Base-by-base conservation (phyloP, 2,888 invertebrate genomes). In the Argyresthia goedartella region DNA sequence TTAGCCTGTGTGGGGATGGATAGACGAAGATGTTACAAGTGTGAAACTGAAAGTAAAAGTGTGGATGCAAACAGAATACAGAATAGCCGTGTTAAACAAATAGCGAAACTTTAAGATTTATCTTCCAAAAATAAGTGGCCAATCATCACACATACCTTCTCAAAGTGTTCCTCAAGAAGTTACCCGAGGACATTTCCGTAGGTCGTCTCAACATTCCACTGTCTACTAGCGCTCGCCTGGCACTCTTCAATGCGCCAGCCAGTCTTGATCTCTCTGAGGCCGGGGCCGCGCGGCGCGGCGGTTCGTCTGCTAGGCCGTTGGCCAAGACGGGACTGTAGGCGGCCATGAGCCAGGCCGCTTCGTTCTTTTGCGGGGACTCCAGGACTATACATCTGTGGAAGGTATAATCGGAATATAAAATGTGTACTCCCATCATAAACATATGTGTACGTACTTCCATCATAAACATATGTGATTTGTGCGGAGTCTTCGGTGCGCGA, bases 261-360 rank as follows among this genome's bases (percentile, higher is more conserved):
- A 97, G 86, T 44, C 97, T 89, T 2, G 95, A 90, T 36, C 97
- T 89, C 76, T 98, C 97, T 59, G 96, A 94, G 60, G 95, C 93
- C 0, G 97, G 96, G 51, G 97, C 93, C 41, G 84, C 82, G 33
- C 85, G 71, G 0, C 85, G 64, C 16, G 82, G 73, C 10, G 82
- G 76, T 66, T 86, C 93, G 66, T 95, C 95, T 0, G 92, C 92
- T 52, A 95, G 89, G 88, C 95, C 95, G 55, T 91, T 92, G 1
- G 95, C 95, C 50, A 97, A 87, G 8, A 91, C 88, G 0, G 97
- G 96, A 64, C 93, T 96, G 74, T 98, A 98, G 42, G 96, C 95
- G 8, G 96, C 95, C 68, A 97, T 96, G 47, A 97, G 81, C 65
- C 95, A 95, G 0, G 96, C 97, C 49, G 98, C 95, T 80, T 97